Conservation (phyloP, 2,888 invertebrate genomes). For the Amphiduros pacificus region DNA sequence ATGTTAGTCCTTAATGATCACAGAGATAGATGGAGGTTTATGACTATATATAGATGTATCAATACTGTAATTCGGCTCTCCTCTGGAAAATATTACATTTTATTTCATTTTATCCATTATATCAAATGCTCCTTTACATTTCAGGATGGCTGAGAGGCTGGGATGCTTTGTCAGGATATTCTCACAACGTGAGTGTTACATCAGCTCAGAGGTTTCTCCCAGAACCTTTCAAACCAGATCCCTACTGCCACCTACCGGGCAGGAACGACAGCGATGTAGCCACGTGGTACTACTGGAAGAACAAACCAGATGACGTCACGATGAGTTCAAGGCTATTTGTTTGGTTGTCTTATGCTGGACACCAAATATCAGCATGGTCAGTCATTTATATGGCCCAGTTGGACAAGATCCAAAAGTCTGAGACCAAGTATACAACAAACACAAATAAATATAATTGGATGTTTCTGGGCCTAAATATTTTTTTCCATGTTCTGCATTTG, state of each 20-base stretch:
- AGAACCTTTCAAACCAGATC: neutral
- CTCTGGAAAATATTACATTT: no score
- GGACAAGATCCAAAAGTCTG: neutral
- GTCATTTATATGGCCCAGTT: conserved; percentile 7
- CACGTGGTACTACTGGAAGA: conserved; percentile 12
- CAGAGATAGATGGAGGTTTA: no score
- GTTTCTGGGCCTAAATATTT: conserved; percentile 25
- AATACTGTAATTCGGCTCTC: no score
- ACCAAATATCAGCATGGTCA: conserved; percentile 4
- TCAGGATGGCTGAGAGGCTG: neutral
- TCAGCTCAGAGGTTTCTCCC: neutral
- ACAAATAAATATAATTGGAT: conserved; percentile 23
- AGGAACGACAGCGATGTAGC: neutral
- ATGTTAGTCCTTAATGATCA: no score
- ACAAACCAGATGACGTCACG: neutral
- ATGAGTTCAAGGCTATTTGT: conserved; percentile 2
- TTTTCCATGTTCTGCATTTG: conserved; percentile 33
- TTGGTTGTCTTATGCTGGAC: neutral
- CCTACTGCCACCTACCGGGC: neutral
- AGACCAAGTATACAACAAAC: conserved; percentile 4
- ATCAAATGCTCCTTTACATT: no score
- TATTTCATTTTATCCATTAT: no score
- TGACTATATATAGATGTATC: no score
- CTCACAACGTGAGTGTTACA: neutral
- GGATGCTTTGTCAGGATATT: conserved; percentile 3